Evolutionary conservation across 2,113 vertebrate genomes (phyloP).

Genomic region (Salvelinus sp.): DNA sequence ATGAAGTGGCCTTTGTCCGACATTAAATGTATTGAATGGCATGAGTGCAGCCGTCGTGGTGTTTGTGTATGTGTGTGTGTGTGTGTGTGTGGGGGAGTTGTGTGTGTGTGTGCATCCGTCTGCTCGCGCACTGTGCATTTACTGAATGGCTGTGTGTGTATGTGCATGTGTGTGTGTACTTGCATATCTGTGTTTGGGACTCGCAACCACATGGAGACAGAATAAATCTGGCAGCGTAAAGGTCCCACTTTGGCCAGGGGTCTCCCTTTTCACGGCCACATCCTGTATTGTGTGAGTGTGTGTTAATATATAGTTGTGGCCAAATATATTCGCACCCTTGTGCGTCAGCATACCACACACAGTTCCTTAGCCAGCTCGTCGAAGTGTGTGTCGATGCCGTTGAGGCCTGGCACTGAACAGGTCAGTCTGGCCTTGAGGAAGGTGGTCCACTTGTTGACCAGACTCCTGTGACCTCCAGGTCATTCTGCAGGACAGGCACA

Average conservation of each 20-base stretch:
- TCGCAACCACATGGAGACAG: conserved; percentile 37
- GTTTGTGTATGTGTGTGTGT: not conserved
- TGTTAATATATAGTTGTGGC: no score
- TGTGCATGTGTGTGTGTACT: not conserved
- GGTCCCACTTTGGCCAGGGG: conserved; percentile 54
- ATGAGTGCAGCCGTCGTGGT: conserved; percentile 19
- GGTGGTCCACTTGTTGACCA: conserved; percentile 98
- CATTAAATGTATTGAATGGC: conserved; percentile 33
- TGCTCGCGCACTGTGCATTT: no score
- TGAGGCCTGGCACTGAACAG: conserved; percentile 92
- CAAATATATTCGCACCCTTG: no score
- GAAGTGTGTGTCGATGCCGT: conserved; percentile 95
- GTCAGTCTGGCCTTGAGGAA: conserved; percentile 93
- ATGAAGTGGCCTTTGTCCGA: conserved; percentile 48
- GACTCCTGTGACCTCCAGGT: conserved; percentile 93
- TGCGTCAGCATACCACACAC: not conserved
- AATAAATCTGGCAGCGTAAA: conserved; percentile 55
- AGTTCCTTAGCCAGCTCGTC: conserved; percentile 91
- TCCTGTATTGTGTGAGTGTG: not conserved
- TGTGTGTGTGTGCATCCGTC: not conserved
- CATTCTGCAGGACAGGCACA: conserved; percentile 80
- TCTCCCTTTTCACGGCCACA: conserved; percentile 67
- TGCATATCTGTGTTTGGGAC: conserved; percentile 23
- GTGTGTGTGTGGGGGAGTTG: conserved; percentile 23
- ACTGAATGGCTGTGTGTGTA: not conserved